Conservation (phyloP, 2,888 invertebrate species). For the Norana najaformis region DNA sequence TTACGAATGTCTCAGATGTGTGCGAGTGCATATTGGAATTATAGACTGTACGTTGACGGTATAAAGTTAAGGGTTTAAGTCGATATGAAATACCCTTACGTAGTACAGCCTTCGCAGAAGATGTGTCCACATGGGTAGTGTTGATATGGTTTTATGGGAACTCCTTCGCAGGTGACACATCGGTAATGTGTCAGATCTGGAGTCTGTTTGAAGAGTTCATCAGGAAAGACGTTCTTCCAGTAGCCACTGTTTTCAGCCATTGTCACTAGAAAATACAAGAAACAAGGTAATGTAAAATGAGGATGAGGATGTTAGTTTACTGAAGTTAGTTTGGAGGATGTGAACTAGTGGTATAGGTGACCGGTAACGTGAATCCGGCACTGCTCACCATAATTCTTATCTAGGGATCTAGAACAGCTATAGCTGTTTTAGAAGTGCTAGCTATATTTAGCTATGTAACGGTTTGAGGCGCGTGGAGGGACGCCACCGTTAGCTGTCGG, state of each 20-base stretch:
- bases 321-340: no score
- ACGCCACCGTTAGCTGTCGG: no score
- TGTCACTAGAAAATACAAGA: not conserved
- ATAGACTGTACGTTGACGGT: no score
- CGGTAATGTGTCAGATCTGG: not conserved
- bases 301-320: no score
- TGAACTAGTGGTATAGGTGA: no score
- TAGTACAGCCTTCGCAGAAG: not conserved
- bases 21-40: no score
- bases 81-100: not conserved
- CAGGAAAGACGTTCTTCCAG: not conserved
- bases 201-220: not conserved
- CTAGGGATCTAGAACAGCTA: not conserved
- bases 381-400: not conserved
- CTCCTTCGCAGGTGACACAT: not conserved
- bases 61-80: no score
- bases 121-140: not conserved
- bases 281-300: no score
- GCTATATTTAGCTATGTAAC: not conserved
- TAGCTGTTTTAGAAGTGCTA: not conserved
- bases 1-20: no score
- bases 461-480: no score
- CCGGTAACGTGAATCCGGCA: not conserved
- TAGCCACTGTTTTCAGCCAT: not conserved
- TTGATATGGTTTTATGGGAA: not conserved